Evolutionary conservation across 2,797 vertebrate species (phyloP).

Genomic region (Salmo trutta): DNA sequence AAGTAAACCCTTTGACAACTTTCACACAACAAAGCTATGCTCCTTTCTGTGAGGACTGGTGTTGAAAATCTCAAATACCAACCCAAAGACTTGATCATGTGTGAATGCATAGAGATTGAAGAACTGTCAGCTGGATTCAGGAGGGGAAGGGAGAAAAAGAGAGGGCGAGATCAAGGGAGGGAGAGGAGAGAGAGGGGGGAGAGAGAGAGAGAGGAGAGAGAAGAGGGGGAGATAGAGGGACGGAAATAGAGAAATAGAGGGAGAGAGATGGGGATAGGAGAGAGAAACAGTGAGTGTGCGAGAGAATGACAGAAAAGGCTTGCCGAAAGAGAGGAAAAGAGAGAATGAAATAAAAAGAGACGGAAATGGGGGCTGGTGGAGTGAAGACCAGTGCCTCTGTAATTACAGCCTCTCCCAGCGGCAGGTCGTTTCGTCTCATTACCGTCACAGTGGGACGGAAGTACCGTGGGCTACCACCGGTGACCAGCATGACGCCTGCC

Average conservation of each 20-base stretch:
- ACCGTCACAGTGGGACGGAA: slow-evolving; percentile 45
- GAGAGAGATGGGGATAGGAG: background rate
- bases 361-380: background rate
- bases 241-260: background rate
- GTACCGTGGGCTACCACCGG: slow-evolving; percentile 32
- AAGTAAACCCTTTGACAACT: background rate
- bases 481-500: slow-evolving; percentile 31
- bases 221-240: background rate
- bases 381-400: slow-evolving; percentile 10
- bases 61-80: background rate
- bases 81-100: background rate
- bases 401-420: slow-evolving; percentile 49
- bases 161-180: slow-evolving; percentile 25
- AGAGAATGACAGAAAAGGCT: slow-evolving; percentile 6
- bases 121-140: background rate
- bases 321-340: slow-evolving; percentile 11
- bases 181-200: too few species aligned
- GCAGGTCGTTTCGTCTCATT: slow-evolving; percentile 46
- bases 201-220: too few species aligned
- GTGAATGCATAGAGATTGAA: background rate
- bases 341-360: background rate
- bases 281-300: too few species aligned
- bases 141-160: slow-evolving; percentile 3
- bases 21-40: background rate
- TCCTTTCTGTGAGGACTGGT: background rate